Evolutionary conservation across 2,888 invertebrate genomes (phyloP), one percentile per base, ranked within the genome.

Genomic region (Odontomyia ornata): DNA sequence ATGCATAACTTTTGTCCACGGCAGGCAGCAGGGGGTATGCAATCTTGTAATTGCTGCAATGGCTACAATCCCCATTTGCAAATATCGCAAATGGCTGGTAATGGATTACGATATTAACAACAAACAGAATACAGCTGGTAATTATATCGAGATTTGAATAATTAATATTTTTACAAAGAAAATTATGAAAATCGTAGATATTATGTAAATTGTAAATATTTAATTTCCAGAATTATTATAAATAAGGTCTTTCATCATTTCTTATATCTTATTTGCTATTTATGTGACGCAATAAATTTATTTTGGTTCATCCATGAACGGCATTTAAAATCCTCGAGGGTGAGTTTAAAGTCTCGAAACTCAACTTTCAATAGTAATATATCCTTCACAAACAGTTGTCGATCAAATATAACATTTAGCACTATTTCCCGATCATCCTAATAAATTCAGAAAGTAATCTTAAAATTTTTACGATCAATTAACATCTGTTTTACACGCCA

Each of bases 391-490:
- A n/a, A 36, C 36, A 36, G 36, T 36, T 36, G 36, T 36, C 36
- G 36, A 36, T 36, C 36, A 36, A 36, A 36, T 36, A 9, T 36
- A 36, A 36, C 36, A 52, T 52, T 52, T 18, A 15, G 15, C 52
- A 18, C 18, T 15, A 52, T 52, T 36, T 36, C 65, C 36, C 9
- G 5, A 64, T 30, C n/a, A 15, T 18, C 9, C 2, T 69, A 69
- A 69, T 69, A 69, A 69, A 69, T 69, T 36, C 5, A 47, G 11
- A 25, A 47, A 47, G 25, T 43, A 25, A 47, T 69, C 25, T 47
- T 47, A 5, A 69, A 69, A 47, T 21, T 69, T 69, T 69, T 69
- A 69, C n/a, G 46, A 69, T n/a, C 69, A 46, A 69, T 69, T 69
- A 46, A 46, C 47, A 69, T 69, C 69, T 69, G 69, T 69, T 69